These are phyloP conservation scores for Calephelis nemesis DNA, from an alignment of 1,140 invertebrate genomes.

Conservation along the genomic window DNA sequence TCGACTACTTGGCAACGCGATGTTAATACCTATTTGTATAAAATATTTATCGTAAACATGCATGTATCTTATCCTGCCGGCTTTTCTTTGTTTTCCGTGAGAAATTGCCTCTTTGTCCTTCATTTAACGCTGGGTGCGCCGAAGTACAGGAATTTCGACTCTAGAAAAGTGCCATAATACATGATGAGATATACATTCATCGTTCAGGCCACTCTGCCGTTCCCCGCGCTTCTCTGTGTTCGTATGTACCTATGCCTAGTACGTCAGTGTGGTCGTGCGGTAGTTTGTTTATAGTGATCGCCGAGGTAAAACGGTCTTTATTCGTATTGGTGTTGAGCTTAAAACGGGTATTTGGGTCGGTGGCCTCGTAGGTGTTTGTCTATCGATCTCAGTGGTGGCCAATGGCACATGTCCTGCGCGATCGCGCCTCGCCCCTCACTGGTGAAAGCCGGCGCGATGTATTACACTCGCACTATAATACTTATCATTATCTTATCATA, in stretches of 20 bases:
- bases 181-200: slow-evolving; percentile 66
- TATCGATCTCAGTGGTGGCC: slow-evolving; percentile 78
- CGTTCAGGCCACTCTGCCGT: slow-evolving; percentile 55
- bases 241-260: slow-evolving; percentile 59
- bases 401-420: slow-evolving; percentile 75
- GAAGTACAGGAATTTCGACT: slow-evolving; percentile 72
- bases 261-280: slow-evolving; percentile 63
- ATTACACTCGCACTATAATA: slow-evolving; percentile 52
- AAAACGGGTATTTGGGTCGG: slow-evolving; percentile 55
- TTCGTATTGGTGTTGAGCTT: slow-evolving; percentile 35
- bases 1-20: slow-evolving; percentile 68
- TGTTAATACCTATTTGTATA: slow-evolving; percentile 42
- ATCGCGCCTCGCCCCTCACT: slow-evolving; percentile 61
- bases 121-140: slow-evolving; percentile 65
- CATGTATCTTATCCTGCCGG: slow-evolving; percentile 56
- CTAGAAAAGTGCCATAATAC: slow-evolving; percentile 76
- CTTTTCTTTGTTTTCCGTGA: slow-evolving; percentile 71
- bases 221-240: slow-evolving; percentile 60
- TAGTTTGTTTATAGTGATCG: slow-evolving; percentile 72
- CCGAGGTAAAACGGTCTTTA: slow-evolving; percentile 40
- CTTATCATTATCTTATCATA: slow-evolving; percentile 61
- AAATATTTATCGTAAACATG: slow-evolving; percentile 51
- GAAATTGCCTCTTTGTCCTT: slow-evolving; percentile 74
- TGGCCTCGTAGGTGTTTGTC: slow-evolving; percentile 72
- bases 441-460: slow-evolving; percentile 71